Percentiles rank a stretch among this genome's conserved stretches.
Conservation (phyloP, 2,888 invertebrate species). For the Didymodactylos carnosus region DNA sequence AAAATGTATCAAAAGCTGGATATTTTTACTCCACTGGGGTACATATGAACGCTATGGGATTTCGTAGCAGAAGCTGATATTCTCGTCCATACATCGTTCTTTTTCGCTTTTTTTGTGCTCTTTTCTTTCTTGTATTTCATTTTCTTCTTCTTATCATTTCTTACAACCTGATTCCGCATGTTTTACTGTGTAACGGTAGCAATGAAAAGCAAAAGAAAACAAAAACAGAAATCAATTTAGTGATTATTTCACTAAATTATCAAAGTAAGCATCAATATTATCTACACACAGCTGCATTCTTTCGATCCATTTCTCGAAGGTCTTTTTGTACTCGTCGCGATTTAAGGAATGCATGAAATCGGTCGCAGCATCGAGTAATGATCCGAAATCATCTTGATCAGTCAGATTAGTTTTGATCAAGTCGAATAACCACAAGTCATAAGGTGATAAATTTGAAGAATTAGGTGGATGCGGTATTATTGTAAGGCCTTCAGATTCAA, state of each 20-base stretch:
- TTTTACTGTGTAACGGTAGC: too few species aligned
- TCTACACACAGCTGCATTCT: neutral
- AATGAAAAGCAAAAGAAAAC: too few species aligned
- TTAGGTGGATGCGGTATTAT: neutral
- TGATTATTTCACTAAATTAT: neutral
- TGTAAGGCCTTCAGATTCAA: neutral
- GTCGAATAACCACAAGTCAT: neutral
- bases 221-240: neutral
- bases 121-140: too few species aligned
- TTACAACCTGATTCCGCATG: too few species aligned
- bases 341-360: neutral
- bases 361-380: neutral
- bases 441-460: neutral
- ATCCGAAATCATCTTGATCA: neutral
- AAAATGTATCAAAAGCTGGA: too few species aligned
- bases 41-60: too few species aligned
- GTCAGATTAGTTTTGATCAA: neutral
- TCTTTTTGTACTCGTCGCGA: neutral
- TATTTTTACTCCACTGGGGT: too few species aligned
- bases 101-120: too few species aligned
- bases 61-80: too few species aligned
- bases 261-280: neutral
- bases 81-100: too few species aligned
- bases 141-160: too few species aligned
- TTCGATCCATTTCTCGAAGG: neutral